Evolutionary conservation across 2,113 vertebrate genomes (phyloP).

Genomic region (Hemiscyllium ocellatum): DNA sequence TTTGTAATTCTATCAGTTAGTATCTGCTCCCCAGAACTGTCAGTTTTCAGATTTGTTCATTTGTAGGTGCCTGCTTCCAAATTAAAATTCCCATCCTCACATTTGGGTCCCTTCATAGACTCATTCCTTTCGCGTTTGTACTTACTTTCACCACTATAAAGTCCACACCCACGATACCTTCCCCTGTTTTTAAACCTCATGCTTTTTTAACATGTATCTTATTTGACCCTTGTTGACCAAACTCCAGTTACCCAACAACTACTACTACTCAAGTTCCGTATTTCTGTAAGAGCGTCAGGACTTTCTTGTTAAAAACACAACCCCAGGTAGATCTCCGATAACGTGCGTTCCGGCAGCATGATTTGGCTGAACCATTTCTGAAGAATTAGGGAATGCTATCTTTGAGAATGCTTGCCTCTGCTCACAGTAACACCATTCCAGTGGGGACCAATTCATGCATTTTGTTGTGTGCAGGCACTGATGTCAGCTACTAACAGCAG

Average conservation of each 20-base stretch:
- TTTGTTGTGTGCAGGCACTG: too few species aligned
- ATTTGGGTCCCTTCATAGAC: background rate
- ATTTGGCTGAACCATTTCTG: too few species aligned
- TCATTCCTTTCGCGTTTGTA: background rate
- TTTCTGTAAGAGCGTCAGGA: background rate
- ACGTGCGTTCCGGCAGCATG: too few species aligned
- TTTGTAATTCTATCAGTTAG: background rate
- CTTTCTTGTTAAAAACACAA: background rate
- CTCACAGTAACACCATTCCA: too few species aligned
- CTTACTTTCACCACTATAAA: background rate
- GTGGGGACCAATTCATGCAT: too few species aligned
- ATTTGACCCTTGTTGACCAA: background rate
- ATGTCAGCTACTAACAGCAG: too few species aligned
- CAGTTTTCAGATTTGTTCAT: background rate
- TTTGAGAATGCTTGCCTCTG: too few species aligned
- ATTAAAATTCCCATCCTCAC: background rate
- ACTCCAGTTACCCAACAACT: background rate
- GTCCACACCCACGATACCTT: background rate
- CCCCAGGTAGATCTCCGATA: too few species aligned
- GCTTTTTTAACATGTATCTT: background rate
- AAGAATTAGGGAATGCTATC: too few species aligned
- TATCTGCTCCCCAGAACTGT: background rate
- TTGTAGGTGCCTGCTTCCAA: background rate
- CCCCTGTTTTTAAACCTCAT: background rate
- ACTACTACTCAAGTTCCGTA: background rate